Conservation (phyloP, 2,113 vertebrate genomes). For the Bos taurus region ARS-UCD2.0 NC_037345.1:64270501-64271000, state of each 20-base stretch:
- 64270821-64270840: background rate
- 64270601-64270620: background rate
- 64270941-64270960: background rate
- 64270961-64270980: background rate
- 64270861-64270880: no score
- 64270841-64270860: background rate
- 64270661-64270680: background rate
- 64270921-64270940: background rate
- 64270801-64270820: background rate
- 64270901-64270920: no score
- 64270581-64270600: background rate
- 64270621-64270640: background rate
- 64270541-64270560: fast-evolving
- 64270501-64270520: background rate
- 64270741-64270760: background rate
- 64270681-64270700: background rate
- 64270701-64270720: background rate
- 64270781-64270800: background rate
- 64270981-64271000: background rate
- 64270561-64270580: background rate
- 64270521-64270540: background rate
- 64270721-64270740: background rate
- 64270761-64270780: background rate
- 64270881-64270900: background rate
- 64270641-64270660: background rate